Evolutionary conservation across 2,113 vertebrate species (phyloP).

Genomic region (Paraplagusia blochii): DNA sequence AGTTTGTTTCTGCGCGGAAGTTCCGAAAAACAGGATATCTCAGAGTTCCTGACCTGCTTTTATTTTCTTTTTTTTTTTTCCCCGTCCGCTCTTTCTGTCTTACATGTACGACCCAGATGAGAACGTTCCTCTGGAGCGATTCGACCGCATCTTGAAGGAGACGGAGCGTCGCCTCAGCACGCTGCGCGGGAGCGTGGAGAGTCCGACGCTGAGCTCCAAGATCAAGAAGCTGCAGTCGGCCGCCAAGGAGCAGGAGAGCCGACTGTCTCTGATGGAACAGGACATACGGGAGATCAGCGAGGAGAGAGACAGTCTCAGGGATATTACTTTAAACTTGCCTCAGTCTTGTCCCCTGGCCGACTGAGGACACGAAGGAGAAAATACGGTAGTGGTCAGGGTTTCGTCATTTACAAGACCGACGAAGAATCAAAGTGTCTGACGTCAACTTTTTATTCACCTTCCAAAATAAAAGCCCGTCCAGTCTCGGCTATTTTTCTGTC

Average conservation of each 20-base stretch:
- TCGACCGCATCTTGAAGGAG: slow-evolving; percentile 70
- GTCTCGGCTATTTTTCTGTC: slow-evolving; percentile 8
- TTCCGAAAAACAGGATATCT: neutral
- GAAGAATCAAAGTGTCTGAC: slow-evolving; percentile 24
- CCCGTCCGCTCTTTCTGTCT: slow-evolving; percentile 7
- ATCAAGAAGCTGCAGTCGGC: slow-evolving; percentile 79
- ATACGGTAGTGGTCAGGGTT: slow-evolving; percentile 2
- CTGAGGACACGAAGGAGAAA: slow-evolving; percentile 35
- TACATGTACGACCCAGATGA: slow-evolving; percentile 56
- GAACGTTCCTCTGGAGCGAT: slow-evolving; percentile 61
- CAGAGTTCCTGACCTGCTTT: neutral
- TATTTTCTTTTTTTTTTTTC: neutral
- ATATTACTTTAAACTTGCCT: slow-evolving; percentile 83
- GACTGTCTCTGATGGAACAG: slow-evolving; percentile 75
- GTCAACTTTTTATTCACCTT: slow-evolving; percentile 36
- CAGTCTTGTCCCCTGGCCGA: slow-evolving; percentile 72
- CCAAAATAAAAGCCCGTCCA: neutral
- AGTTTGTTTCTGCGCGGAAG: slow-evolving; percentile 3
- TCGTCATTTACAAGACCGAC: slow-evolving; percentile 13
- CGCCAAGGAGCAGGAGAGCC: slow-evolving; percentile 74
- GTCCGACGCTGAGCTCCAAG: slow-evolving; percentile 70
- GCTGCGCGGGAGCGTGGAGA: slow-evolving; percentile 74
- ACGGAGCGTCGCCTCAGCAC: slow-evolving; percentile 72
- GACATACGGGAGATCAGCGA: slow-evolving; percentile 82
- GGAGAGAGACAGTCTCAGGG: slow-evolving; percentile 84